Evolutionary conservation across 2,797 vertebrate species (phyloP).

Genomic region (Cuniculus paca): DNA sequence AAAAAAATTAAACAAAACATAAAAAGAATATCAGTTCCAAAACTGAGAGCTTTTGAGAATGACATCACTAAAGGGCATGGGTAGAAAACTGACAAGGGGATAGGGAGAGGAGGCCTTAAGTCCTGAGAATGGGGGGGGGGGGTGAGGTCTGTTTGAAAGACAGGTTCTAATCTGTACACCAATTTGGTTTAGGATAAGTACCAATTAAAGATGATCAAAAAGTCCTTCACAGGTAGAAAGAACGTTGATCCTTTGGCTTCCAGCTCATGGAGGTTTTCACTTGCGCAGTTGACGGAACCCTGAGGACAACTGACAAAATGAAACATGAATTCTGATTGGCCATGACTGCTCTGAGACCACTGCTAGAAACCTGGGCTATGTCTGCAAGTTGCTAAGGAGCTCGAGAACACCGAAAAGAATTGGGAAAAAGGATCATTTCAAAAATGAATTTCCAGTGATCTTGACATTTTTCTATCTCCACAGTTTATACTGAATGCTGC

Average conservation of each 20-base stretch:
- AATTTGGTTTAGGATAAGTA: neutral
- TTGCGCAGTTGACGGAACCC: neutral
- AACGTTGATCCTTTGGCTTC: neutral
- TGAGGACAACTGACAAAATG: neutral
- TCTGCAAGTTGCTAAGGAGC: neutral
- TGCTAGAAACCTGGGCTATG: neutral
- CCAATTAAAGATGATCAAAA: constrained; percentile 8
- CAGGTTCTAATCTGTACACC: neutral
- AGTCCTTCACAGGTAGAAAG: constrained; percentile 3
- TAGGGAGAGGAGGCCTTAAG: neutral
- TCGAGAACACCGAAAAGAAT: neutral
- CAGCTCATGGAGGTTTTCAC: neutral
- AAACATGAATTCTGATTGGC: neutral
- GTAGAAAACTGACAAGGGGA: neutral
- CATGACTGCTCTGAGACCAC: neutral
- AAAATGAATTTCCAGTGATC: neutral
- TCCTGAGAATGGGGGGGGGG: neutral
- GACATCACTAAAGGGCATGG: neutral
- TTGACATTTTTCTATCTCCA: neutral
- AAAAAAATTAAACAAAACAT: neutral
- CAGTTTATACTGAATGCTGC: neutral
- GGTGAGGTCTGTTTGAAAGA: neutral
- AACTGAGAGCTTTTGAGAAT: neutral
- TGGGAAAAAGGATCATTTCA: neutral
- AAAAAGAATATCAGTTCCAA: neutral